phyloP scores from a whole-genome alignment of 2,113 vertebrate genomes.

The Eptesicus fuscus region DNA sequence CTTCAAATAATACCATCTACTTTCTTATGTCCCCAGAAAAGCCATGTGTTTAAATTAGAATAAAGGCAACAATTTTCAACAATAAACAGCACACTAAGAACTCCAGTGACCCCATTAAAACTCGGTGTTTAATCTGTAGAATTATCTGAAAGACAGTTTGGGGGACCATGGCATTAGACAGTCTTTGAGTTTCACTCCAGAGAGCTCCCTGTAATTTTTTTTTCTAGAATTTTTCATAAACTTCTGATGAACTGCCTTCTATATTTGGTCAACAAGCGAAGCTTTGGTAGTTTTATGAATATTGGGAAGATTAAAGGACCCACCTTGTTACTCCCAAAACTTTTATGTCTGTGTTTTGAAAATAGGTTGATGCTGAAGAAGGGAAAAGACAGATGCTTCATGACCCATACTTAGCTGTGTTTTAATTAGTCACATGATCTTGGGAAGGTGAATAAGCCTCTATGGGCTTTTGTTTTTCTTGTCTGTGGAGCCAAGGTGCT shows the following conservation, averaged over 20 bases:
- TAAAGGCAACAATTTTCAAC: constrained; percentile 4
- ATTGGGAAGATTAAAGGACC: background rate
- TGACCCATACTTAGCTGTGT: background rate
- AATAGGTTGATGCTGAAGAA: background rate
- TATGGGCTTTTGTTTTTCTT: background rate
- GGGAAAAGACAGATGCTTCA: background rate
- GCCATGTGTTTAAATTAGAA: constrained; percentile 1
- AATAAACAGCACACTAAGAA: background rate
- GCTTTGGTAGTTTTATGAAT: background rate
- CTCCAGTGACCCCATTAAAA: background rate
- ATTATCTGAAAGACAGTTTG: background rate
- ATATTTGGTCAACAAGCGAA: background rate
- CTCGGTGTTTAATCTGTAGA: background rate
- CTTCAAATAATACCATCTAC: background rate
- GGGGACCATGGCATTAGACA: background rate
- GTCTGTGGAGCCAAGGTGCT: background rate
- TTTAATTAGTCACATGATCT: background rate
- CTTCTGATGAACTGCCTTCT: background rate
- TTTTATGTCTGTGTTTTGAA: constrained; percentile 4
- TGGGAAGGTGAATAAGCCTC: background rate
- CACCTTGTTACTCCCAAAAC: constrained; percentile 1
- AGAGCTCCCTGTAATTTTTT: background rate
- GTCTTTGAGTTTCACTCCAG: background rate
- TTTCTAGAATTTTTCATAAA: constrained; percentile 20
- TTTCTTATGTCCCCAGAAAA: background rate